Base-by-base conservation (phyloP, 2,113 vertebrate genomes). In the Paramisgurnus dabryanus region DNA sequence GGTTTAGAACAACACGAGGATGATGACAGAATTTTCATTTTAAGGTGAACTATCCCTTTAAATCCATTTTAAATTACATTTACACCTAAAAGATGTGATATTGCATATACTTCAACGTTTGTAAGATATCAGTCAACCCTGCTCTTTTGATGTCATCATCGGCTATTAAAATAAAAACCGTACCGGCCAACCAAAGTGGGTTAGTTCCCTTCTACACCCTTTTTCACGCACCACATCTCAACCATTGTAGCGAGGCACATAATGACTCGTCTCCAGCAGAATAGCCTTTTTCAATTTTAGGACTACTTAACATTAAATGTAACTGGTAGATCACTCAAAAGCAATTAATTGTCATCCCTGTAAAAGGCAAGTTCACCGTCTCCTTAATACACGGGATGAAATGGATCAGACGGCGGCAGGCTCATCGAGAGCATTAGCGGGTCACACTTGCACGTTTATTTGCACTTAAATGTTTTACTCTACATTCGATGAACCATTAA, bases 381-480 rank as follows among this genome's bases (percentile, higher is more conserved):
- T 86, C 83, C 87, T 86, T 82, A 83, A 84, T 73, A 55, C 43
- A 68, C 22, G 78, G 88, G 87, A 88, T 86, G 87, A 91, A 93
- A 89, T 89, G 89, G 87, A 85, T 82, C 55, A 82, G 85, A 85
- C 82, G 86, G 85, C 84, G 81, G 71, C 22, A 15, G 73, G 86
- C 82, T 78, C 80, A 80, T 83, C 86, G 83, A 89, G 83, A 85
- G 81, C 83, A 86, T 91, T 90, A 91, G 88, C 90, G 90, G 92
- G 92, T 92, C 91, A 92, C 87, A 86, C 90, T 75, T 77, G 61
- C 70, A 80, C 84, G 89, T 91, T 91, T 91, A 92, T 91, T 92
- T 93, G 91, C 91, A 91, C 91, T 93, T 92, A 93, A 92, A 92
- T 89, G 89, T 91, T 91, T 93, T 90, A 92, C 88, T 93, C 89